These are phyloP conservation scores for Pelobates fuscus DNA, from an alignment of 2,113 vertebrate genomes.

Conservation along the genomic window DNA sequence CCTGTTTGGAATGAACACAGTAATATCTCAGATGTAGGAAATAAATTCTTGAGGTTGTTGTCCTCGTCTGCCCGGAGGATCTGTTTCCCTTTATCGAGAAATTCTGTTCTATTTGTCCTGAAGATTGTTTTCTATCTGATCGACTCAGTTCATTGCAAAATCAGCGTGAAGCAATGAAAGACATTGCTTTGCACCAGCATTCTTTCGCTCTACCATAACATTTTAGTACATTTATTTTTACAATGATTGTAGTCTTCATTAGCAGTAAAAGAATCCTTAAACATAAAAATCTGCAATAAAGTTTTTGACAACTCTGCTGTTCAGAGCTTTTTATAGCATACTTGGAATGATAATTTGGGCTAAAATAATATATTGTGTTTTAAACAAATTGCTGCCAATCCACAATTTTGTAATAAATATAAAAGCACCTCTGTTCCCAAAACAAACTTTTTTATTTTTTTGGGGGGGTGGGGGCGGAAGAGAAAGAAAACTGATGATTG, in stretches of 20 bases:
- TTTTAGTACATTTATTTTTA: slow-evolving; percentile 45
- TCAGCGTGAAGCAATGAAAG: slow-evolving; percentile 10
- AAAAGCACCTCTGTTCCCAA: slow-evolving; percentile 33
- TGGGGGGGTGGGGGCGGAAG: neutral
- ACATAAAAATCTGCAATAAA: slow-evolving; percentile 47
- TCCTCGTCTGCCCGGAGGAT: slow-evolving; percentile 13
- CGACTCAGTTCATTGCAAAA: slow-evolving; percentile 2
- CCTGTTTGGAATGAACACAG: no score
- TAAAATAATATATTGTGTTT: slow-evolving; percentile 38
- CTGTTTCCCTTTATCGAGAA: neutral
- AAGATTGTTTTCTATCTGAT: slow-evolving; percentile 11
- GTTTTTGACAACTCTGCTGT: slow-evolving; percentile 20
- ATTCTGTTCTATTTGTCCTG: neutral
- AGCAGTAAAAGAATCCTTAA: slow-evolving; percentile 44
- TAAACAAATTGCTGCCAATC: slow-evolving; percentile 28
- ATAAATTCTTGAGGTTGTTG: neutral
- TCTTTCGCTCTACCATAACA: slow-evolving; percentile 30
- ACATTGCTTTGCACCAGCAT: slow-evolving; percentile 5
- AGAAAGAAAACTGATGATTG: neutral
- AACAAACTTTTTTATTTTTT: slow-evolving; percentile 16
- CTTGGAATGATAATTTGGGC: slow-evolving; percentile 29
- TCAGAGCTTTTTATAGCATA: slow-evolving; percentile 18
- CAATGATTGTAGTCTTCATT: slow-evolving; percentile 44
- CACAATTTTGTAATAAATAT: slow-evolving; percentile 40
- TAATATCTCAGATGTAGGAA: neutral